These are phyloP conservation scores for Hipparchia semele DNA, from an alignment of 2,888 invertebrate genomes.

Conservation along the genomic window DNA sequence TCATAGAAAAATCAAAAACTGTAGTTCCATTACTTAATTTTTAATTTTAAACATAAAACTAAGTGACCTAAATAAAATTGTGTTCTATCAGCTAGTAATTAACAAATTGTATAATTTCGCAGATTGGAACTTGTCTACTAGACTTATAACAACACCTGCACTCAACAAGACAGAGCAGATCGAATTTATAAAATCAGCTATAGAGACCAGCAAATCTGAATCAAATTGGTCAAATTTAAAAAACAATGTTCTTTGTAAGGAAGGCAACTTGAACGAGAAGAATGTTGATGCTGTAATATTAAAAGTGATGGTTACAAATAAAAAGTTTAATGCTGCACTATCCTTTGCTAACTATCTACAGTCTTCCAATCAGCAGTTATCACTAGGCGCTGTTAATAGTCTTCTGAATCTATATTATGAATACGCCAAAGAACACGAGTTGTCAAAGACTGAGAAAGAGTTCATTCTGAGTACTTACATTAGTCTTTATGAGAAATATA, in stretches of 20 bases:
- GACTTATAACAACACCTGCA: constrained; percentile 19
- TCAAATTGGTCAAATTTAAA: constrained; percentile 71
- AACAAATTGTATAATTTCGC: not conserved
- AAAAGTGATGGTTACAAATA: constrained; percentile 69
- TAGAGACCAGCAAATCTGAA: constrained; percentile 43
- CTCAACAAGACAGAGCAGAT: constrained; percentile 52
- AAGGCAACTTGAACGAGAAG: constrained; percentile 64
- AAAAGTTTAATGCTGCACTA: constrained; percentile 76
- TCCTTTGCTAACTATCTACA: constrained; percentile 84
- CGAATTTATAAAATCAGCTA: constrained; percentile 56
- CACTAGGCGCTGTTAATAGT: constrained; percentile 83
- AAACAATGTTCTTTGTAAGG: constrained; percentile 62
- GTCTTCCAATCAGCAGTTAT: constrained; percentile 70
- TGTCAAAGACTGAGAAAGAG: constrained; percentile 73
- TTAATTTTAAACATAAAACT: too few species aligned
- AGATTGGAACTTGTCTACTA: constrained; percentile 30
- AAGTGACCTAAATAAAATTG: too few species aligned
- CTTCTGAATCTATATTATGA: constrained; percentile 81
- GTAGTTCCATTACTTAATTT: too few species aligned
- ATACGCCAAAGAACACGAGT: constrained; percentile 50
- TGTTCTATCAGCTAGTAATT: not conserved
- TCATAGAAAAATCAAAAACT: too few species aligned
- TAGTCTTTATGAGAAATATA: constrained; percentile 75
- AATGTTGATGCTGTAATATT: constrained; percentile 85
- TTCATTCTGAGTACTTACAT: constrained; percentile 81